Evolutionary conservation across 2,113 vertebrate genomes (phyloP).

Genomic region (Microtus oregoni): DNA sequence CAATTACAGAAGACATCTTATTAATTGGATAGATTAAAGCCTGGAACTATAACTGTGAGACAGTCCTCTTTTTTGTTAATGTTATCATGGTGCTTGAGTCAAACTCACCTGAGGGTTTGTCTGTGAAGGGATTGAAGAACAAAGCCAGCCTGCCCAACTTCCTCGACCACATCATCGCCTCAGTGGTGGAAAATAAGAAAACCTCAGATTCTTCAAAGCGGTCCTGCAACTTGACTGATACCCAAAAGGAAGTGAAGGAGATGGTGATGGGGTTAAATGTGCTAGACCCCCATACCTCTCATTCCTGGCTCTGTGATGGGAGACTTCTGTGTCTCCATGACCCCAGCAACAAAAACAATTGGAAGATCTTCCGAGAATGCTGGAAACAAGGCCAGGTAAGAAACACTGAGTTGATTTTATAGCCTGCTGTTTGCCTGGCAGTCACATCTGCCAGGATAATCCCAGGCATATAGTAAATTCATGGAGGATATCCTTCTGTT

Average conservation of each 20-base stretch:
- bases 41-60: neutral
- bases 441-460: neutral
- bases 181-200: conserved; percentile 99
- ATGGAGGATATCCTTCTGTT: conserved; percentile 21
- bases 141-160: conserved; percentile 98
- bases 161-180: conserved; percentile 99
- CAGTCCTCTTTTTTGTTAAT: neutral
- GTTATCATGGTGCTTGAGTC: neutral
- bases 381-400: conserved; percentile 99
- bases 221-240: conserved; percentile 88
- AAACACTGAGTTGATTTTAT: neutral
- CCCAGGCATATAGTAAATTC: neutral
- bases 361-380: conserved; percentile 99
- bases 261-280: conserved; percentile 98
- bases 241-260: conserved; percentile 92
- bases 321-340: conserved; percentile 98
- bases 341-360: conserved; percentile 98
- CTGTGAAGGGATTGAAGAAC: conserved; percentile 92
- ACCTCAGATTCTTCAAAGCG: conserved; percentile 92
- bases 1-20: conserved; percentile 29
- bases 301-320: conserved; percentile 99
- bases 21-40: conserved; percentile 49
- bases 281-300: conserved; percentile 97
- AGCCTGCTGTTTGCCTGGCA: neutral
- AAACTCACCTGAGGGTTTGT: conserved; percentile 71